Evolutionary conservation across 2,113 vertebrate species (phyloP).

Genomic region (Polyodon spathula): DNA sequence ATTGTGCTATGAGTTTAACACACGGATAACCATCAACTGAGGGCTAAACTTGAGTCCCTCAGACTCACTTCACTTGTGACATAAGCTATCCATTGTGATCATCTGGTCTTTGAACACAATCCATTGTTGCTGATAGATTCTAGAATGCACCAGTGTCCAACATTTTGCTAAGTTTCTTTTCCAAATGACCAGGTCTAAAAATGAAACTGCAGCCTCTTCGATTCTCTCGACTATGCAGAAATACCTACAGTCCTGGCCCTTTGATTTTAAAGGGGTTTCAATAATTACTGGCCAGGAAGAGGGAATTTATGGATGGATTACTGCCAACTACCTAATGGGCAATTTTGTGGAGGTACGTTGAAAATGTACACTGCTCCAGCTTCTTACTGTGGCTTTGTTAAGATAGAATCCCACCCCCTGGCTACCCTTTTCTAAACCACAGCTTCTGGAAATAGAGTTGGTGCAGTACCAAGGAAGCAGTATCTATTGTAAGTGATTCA

Average conservation of each 20-base stretch:
- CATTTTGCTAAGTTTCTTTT: constrained; percentile 12
- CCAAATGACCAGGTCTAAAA: constrained; percentile 49
- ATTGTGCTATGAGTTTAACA: too few species aligned
- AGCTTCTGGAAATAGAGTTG: too few species aligned
- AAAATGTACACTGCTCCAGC: constrained; percentile 41
- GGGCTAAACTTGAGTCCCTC: background rate
- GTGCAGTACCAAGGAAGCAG: too few species aligned
- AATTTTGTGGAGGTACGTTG: constrained; percentile 83
- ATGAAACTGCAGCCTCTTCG: constrained; percentile 58
- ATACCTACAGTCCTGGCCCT: constrained; percentile 74
- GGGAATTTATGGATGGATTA: constrained; percentile 93
- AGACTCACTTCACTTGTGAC: too few species aligned
- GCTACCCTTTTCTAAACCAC: too few species aligned
- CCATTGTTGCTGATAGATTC: background rate
- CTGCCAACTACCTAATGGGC: constrained; percentile 91
- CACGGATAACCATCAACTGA: too few species aligned
- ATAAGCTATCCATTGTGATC: background rate
- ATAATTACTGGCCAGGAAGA: constrained; percentile 87
- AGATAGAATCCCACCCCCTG: too few species aligned
- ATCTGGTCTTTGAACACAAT: background rate
- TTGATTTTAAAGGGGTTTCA: constrained; percentile 77
- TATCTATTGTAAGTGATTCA: background rate
- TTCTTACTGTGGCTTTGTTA: too few species aligned
- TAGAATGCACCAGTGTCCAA: constrained; percentile 38
- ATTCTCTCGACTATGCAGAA: constrained; percentile 61